Evolutionary conservation across 1,140 invertebrate genomes (phyloP), one percentile per base, ranked within the genome.

Genomic region (Melanaphis sacchari): DNA sequence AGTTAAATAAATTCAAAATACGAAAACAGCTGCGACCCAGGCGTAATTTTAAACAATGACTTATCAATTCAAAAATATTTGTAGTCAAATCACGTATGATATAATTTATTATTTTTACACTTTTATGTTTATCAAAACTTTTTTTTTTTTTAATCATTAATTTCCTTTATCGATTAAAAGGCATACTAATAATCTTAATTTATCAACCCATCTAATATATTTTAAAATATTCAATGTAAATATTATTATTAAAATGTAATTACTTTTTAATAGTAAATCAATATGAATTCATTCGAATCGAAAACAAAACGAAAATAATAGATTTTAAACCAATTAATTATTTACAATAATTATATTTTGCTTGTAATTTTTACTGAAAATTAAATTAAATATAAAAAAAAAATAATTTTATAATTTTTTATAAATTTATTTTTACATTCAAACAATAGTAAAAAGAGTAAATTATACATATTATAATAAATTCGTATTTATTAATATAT

Each of bases 1-100:
- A 66, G 59, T 66, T 76, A 76, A 76, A 76, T 76, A 76, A 76
- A 76, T 76, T 76, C 59, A 76, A 76, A 76, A n/a, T n/a, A 76
- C 59, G 6, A 76, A 76, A n/a, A 22, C 59, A 76, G 59, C 59
- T 76, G 59, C 59, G 59, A 76, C 59, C 31, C 59, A 76, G 11
- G 5, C 15, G 11, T 1, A 76, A n/a, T 76, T 76, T 76, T 18
- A 18, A 76, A n/a, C 31, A 15, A 15, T 76, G 36, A n/a, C n/a
- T 76, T 76, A 66, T 31, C 0, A 76, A 15, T 76, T 76, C 3
- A 76, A 76, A 76, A n/a, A 76, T 21, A n/a, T 76, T 76, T 76
- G 31, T n/a, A n/a, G 11, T n/a, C 18, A 76, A 18, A 76, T 76
- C 59, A 76, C 31, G 31, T n/a, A 6, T 76, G 59, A 18, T 76